Conservation (phyloP, 2,888 invertebrate genomes). For the Gastracanthus pulcherrimus region DNA sequence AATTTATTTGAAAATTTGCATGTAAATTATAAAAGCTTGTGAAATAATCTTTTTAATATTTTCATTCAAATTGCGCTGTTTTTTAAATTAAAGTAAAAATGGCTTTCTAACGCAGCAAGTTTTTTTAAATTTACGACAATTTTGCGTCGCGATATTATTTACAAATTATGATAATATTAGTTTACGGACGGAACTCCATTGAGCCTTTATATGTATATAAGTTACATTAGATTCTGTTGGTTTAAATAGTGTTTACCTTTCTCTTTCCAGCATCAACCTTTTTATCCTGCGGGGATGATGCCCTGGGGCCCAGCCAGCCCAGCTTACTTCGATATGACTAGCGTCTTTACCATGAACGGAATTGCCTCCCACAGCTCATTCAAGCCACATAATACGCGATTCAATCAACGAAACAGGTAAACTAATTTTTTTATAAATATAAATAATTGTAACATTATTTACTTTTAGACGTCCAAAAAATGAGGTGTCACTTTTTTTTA, state of each 20-base stretch:
- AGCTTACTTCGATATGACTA: conserved; percentile 84
- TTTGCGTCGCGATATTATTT: not conserved
- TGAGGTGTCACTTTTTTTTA: too few relatives aligned
- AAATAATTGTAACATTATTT: too few relatives aligned
- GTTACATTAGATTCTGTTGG: conserved; percentile 6
- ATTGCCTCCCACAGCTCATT: conserved; percentile 84
- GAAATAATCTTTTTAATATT: not conserved
- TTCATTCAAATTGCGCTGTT: not conserved
- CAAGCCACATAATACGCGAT: conserved; percentile 80
- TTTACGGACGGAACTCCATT: conserved; percentile 11
- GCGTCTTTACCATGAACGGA: conserved; percentile 86
- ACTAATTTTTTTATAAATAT: not conserved
- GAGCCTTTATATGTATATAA: not conserved
- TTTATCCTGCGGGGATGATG: conserved; percentile 82
- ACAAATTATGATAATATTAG: not conserved
- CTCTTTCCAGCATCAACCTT: conserved; percentile 81
- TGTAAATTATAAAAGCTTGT: too few relatives aligned
- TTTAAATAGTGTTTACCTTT: conserved; percentile 52
- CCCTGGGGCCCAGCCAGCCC: conserved; percentile 78
- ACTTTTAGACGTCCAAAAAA: too few relatives aligned
- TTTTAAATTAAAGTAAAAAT: not conserved
- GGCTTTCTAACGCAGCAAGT: too few relatives aligned
- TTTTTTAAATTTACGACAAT: not conserved
- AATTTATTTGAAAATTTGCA: too few relatives aligned
- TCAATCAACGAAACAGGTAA: conserved; percentile 76